Percentiles rank a stretch among this genome's conserved stretches.
Evolutionary conservation across 2,113 vertebrate genomes (phyloP).

Genomic region (Otolemur garnettii): DNA sequence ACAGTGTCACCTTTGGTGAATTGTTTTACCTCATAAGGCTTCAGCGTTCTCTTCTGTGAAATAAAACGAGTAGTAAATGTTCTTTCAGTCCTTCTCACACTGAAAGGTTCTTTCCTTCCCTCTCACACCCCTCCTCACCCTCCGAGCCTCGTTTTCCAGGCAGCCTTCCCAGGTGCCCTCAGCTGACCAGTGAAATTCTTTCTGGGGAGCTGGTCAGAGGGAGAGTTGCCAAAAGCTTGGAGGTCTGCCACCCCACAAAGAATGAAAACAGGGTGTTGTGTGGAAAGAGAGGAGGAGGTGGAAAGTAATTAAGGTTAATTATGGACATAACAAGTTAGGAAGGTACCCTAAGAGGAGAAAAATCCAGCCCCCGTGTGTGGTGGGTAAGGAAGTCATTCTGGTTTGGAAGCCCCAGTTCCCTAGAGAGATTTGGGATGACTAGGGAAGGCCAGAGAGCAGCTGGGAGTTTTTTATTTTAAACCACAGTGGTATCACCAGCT

Average conservation of each 20-base stretch:
- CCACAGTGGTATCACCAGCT: not conserved
- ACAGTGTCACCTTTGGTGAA: not conserved
- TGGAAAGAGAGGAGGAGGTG: conserved; percentile 61
- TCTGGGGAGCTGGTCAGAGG: not conserved
- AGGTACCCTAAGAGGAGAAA: conserved; percentile 57
- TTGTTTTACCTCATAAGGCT: not conserved
- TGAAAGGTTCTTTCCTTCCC: not conserved
- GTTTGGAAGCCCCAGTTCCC: conserved; percentile 16
- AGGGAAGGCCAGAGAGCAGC: not conserved
- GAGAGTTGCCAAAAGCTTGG: conserved; percentile 60
- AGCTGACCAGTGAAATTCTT: not conserved
- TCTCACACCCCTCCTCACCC: not conserved
- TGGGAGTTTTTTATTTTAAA: not conserved
- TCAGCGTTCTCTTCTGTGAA: not conserved
- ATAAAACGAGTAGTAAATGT: not conserved
- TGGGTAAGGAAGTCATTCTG: conserved; percentile 19
- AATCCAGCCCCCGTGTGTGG: not conserved
- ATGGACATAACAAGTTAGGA: conserved; percentile 61
- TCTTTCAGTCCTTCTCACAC: not conserved
- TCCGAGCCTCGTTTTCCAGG: not conserved
- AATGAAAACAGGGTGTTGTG: conserved; percentile 76
- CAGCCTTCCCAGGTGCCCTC: not conserved
- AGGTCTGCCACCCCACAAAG: conserved; percentile 51
- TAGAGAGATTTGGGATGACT: not conserved
- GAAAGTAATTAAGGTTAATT: conserved; percentile 78